These are phyloP conservation scores for Antrozous pallidus DNA, from an alignment of 2,797 vertebrate species.

Conservation along the genomic window DNA sequence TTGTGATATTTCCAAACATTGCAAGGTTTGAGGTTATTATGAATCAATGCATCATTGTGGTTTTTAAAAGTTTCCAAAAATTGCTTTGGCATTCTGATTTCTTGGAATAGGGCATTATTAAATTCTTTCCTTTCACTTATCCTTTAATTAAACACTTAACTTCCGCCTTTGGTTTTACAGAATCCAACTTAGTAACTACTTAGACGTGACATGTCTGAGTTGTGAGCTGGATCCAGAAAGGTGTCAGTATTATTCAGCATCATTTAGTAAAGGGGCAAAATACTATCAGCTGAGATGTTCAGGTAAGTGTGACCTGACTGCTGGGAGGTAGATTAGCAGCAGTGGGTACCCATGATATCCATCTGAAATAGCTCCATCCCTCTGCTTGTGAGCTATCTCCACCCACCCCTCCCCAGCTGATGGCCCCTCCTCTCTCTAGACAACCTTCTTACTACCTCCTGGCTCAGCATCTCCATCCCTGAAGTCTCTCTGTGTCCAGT, in stretches of 20 bases:
- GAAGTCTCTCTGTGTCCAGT: not conserved
- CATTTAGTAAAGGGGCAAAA: conserved; percentile 90
- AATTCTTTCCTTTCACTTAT: not conserved
- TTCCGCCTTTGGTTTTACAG: conserved; percentile 74
- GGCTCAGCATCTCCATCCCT: not conserved
- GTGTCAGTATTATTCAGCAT: conserved; percentile 94
- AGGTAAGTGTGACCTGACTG: conserved; percentile 86
- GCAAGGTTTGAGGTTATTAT: not conserved
- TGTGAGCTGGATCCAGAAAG: conserved; percentile 86
- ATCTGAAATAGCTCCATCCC: not conserved
- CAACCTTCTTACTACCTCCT: not conserved
- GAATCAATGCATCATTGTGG: not conserved
- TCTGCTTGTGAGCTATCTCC: no score
- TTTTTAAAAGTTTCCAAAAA: not conserved
- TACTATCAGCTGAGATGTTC: conserved; percentile 92
- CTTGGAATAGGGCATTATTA: not conserved
- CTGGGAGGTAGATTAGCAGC: rapidly evolving
- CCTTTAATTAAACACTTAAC: conserved; percentile 23
- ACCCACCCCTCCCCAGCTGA: not conserved
- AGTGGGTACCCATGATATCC: rapidly evolving
- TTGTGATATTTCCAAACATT: conserved; percentile 20
- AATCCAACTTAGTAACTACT: conserved; percentile 81
- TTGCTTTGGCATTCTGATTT: not conserved
- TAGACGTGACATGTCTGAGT: conserved; percentile 87
- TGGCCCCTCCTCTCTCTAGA: not conserved